These are phyloP conservation scores for Lithobates sylvaticus DNA, from an alignment of 2,797 vertebrate genomes.

Conservation along the genomic window DNA sequence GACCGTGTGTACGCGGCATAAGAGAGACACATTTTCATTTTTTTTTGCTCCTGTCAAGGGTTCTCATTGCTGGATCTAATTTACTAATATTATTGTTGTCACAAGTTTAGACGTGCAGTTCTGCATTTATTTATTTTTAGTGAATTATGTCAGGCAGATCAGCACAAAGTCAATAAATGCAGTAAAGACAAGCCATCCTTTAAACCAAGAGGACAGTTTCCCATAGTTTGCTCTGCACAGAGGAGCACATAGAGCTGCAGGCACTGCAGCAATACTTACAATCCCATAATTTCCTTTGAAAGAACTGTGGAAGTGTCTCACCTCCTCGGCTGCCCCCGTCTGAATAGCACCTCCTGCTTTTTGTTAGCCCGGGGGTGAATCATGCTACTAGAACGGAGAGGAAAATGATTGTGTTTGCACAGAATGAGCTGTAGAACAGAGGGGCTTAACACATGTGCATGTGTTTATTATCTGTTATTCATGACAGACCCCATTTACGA, in stretches of 20 bases:
- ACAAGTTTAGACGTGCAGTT: not conserved
- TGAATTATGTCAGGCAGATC: slow-evolving; percentile 44
- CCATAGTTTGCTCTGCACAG: slow-evolving; percentile 74
- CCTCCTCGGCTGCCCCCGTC: slow-evolving; percentile 74
- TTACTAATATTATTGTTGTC: slow-evolving; percentile 36
- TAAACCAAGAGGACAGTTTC: slow-evolving; percentile 73
- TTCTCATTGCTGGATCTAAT: slow-evolving; percentile 20
- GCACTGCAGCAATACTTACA: slow-evolving; percentile 78
- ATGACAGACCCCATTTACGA: slow-evolving; percentile 76
- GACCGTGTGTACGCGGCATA: no score
- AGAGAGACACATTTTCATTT: not conserved
- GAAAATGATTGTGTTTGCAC: slow-evolving; percentile 78
- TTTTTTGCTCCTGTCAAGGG: slow-evolving; percentile 7
- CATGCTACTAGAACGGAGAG: slow-evolving; percentile 78
- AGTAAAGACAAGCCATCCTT: slow-evolving; percentile 25
- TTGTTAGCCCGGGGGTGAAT: slow-evolving; percentile 75
- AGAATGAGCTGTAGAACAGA: slow-evolving; percentile 82
- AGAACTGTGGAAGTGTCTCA: slow-evolving; percentile 76
- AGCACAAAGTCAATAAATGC: slow-evolving; percentile 45
- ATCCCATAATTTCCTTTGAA: slow-evolving; percentile 80
- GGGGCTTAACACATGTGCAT: slow-evolving; percentile 80
- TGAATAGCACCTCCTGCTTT: slow-evolving; percentile 69
- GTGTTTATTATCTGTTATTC: slow-evolving; percentile 84
- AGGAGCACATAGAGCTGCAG: slow-evolving; percentile 71
- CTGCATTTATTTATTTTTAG: slow-evolving; percentile 35